A percentile compares a stretch with the other conserved stretches of the same genome.
Evolutionary conservation across 2,888 invertebrate genomes (phyloP).

Genomic region (Orchesella flavescens): DNA sequence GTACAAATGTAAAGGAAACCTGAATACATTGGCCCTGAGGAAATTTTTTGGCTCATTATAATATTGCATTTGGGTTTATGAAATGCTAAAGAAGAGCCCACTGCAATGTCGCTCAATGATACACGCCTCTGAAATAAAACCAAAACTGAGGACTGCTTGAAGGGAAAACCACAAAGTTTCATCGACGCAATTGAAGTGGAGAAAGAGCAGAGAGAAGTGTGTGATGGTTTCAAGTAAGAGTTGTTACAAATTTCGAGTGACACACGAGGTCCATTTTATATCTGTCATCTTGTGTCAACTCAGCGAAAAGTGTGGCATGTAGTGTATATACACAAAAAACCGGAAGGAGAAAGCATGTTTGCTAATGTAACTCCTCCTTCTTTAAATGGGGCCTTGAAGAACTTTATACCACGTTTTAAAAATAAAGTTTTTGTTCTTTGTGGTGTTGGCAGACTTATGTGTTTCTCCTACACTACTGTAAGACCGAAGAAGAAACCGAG

Average conservation of each 20-base stretch:
- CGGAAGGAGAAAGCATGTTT: too few relatives aligned
- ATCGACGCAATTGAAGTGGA: not conserved
- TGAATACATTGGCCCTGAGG: too few relatives aligned
- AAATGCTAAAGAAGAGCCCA: not conserved
- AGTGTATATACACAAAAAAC: not conserved
- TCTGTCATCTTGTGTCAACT: slow-evolving; percentile 1
- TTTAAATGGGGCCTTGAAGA: too few relatives aligned
- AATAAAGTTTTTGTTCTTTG: too few relatives aligned
- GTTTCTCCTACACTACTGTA: not conserved
- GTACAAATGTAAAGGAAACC: too few relatives aligned
- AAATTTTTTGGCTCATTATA: too few relatives aligned
- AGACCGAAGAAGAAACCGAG: not conserved
- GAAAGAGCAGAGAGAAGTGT: not conserved
- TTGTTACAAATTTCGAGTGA: not conserved
- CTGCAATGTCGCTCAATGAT: not conserved
- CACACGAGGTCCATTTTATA: not conserved
- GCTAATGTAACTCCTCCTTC: too few relatives aligned
- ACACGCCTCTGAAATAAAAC: not conserved
- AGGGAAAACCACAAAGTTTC: not conserved
- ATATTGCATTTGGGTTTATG: not conserved
- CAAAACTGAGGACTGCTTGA: too few relatives aligned
- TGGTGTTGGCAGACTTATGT: too few relatives aligned
- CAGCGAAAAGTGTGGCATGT: not conserved
- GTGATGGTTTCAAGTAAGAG: not conserved
- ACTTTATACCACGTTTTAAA: too few relatives aligned